A percentile compares a stretch with the other conserved stretches of the same genome.
These are phyloP conservation scores for Panthera leo DNA, from an alignment of 2,113 vertebrate genomes.

Conservation along the genomic window DNA sequence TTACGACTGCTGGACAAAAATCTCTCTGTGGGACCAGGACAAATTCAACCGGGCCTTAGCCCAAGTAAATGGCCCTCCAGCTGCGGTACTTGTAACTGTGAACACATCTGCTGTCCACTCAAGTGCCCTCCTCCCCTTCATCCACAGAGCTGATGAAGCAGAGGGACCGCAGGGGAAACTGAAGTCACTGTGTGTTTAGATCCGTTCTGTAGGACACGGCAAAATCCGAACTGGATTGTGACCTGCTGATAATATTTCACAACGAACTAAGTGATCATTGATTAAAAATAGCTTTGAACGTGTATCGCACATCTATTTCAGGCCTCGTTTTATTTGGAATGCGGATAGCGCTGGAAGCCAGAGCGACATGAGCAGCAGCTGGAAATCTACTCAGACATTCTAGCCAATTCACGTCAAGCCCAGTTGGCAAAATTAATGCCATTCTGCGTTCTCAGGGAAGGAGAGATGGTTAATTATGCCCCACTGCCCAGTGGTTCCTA, in stretches of 20 bases:
- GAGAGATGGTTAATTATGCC: constrained; percentile 70
- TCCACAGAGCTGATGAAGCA: not conserved
- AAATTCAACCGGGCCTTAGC: not conserved
- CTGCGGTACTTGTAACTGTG: not conserved
- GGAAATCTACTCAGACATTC: constrained; percentile 75
- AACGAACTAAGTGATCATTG: constrained; percentile 75
- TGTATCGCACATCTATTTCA: constrained; percentile 74
- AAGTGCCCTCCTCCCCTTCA: not conserved
- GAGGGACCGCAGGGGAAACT: not conserved
- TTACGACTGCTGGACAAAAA: not conserved
- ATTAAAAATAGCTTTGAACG: constrained; percentile 80
- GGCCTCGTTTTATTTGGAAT: constrained; percentile 77
- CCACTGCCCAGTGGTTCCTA: constrained; percentile 72
- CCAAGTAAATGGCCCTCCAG: not conserved
- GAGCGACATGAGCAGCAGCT: constrained; percentile 72
- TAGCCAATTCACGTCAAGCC: constrained; percentile 73
- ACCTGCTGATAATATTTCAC: constrained; percentile 74
- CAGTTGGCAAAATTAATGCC: constrained; percentile 71
- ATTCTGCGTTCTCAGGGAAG: constrained; percentile 61
- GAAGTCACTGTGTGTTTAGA: not conserved
- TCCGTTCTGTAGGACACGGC: constrained; percentile 50
- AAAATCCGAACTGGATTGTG: constrained; percentile 64
- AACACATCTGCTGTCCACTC: not conserved
- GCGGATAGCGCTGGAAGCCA: constrained; percentile 76
- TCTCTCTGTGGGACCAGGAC: not conserved